These are phyloP conservation scores for Aphidius ervi DNA, from an alignment of 1,140 invertebrate genomes.

Conservation along the genomic window DNA sequence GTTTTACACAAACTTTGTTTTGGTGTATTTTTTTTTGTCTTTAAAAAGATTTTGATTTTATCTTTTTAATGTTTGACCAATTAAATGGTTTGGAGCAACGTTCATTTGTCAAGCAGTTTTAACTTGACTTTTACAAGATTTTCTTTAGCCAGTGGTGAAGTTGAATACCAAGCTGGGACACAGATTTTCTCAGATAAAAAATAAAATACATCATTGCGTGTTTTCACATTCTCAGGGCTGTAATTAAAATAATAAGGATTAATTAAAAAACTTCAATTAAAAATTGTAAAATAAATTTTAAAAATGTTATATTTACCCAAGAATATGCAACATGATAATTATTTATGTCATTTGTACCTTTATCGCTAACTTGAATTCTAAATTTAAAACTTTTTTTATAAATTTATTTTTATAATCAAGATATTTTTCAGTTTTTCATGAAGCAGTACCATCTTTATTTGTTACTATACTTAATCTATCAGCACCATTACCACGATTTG, in stretches of 20 bases:
- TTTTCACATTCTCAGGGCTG: slow-evolving; percentile 89
- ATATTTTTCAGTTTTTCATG: slow-evolving; percentile 89
- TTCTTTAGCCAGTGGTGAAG: slow-evolving; percentile 71
- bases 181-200: slow-evolving; percentile 86
- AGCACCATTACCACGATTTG: slow-evolving; percentile 57
- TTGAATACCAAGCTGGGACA: slow-evolving; percentile 93
- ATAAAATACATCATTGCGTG: slow-evolving; percentile 88
- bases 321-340: slow-evolving; percentile 94
- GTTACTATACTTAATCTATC: slow-evolving; percentile 96
- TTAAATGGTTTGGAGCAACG: no score
- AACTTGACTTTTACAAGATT: slow-evolving; percentile 83
- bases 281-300: no score
- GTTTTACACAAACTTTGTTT: no score
- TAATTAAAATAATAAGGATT: slow-evolving; percentile 34
- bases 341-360: slow-evolving; percentile 90
- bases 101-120: slow-evolving; percentile 60
- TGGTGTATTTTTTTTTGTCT: no score
- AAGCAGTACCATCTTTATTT: slow-evolving; percentile 92
- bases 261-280: slow-evolving; percentile 70
- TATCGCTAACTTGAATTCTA: slow-evolving; percentile 89
- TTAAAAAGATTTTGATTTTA: no score
- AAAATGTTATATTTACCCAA: slow-evolving; percentile 88
- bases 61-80: no score
- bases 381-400: slow-evolving; percentile 90
- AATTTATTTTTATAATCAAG: slow-evolving; percentile 88